Base-by-base conservation (phyloP, 2,888 invertebrate genomes). In the Pseudanteris insignis region DNA sequence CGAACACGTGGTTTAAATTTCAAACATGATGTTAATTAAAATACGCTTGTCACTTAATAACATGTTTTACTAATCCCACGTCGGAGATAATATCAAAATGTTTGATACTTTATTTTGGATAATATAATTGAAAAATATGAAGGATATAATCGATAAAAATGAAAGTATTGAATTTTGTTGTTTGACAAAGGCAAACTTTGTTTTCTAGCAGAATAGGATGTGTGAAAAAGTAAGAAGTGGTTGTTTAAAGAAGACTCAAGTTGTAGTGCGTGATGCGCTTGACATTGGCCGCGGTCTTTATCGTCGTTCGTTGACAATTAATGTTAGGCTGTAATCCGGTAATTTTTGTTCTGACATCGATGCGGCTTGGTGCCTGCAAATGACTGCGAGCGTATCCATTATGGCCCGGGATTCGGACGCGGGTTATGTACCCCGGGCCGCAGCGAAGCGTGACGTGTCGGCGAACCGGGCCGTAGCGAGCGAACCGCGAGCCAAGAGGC, bases 381-480 rank as follows among this genome's bases (percentile, higher is more conserved):
- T 43, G 46, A 48, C 43, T 24, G 36, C 36, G 34, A 28, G 26
- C 43, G 62, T 75, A 73, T 72, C 73, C 73, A 69, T 74, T 75
- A 71, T 61, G 72, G 66, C 14, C 13, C 10, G 18, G 40, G 28
- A 24, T 37, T 46, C 44, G 57, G 54, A 64, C 66, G 51, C 32
- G 62, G 48, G 60, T 60, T 60, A 48, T 59, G 25, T 33, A 54
- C 48, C 46, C 71, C 70, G 70, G 68, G 59, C 67, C 67, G 67
- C 72, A 72, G 50, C 73, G 66, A 71, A 75, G 73, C 75, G 69
- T 75, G 76, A 74, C 74, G 25, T 32, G 12, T 29, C 46, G 36
- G 6, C 33, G 44, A 44, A 44, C 15, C 33, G 36, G 25, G 18
- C 21, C 40, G 40, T 18, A 68, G 60, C 50, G 47, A 69, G 67